phyloP scores from a whole-genome alignment of 1,140 invertebrate genomes.

The Drosophila nebulosa region DNA sequence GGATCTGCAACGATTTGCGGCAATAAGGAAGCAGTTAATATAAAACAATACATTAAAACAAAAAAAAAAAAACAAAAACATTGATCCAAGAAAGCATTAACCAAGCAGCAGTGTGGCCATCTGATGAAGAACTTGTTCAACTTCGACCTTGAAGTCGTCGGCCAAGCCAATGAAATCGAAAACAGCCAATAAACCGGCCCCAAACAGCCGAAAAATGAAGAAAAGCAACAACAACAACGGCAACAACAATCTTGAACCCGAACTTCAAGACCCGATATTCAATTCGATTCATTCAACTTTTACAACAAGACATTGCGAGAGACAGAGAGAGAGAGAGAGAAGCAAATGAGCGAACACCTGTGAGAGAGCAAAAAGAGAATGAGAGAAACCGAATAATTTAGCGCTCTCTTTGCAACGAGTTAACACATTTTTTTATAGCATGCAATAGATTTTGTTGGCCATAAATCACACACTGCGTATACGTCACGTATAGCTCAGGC shows the following conservation, averaged over 20 bases:
- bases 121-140: slow-evolving; percentile 64
- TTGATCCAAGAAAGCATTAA: slow-evolving; percentile 4
- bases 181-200: slow-evolving; percentile 56
- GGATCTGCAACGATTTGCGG: slow-evolving; percentile 87
- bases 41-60: not conserved
- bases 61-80: not conserved
- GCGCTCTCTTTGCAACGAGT: not conserved
- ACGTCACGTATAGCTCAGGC: slow-evolving; percentile 36
- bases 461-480: slow-evolving; percentile 36
- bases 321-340: slow-evolving; percentile 1
- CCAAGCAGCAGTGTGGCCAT: slow-evolving; percentile 25
- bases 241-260: slow-evolving; percentile 56
- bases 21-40: slow-evolving; percentile 34
- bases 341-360: not conserved
- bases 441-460: slow-evolving; percentile 37
- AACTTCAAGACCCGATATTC: slow-evolving; percentile 46
- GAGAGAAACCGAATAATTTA: not conserved
- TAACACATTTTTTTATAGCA: slow-evolving; percentile 36
- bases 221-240: not conserved
- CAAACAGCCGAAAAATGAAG: slow-evolving; percentile 58
- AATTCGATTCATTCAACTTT: slow-evolving; percentile 72
- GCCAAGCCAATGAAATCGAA: slow-evolving; percentile 66
- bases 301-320: slow-evolving; percentile 50
- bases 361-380: not conserved
- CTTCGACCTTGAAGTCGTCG: slow-evolving; percentile 56